phyloP scores from a whole-genome alignment of 2,797 vertebrate genomes.

The Semaprochilodus insignis region DNA sequence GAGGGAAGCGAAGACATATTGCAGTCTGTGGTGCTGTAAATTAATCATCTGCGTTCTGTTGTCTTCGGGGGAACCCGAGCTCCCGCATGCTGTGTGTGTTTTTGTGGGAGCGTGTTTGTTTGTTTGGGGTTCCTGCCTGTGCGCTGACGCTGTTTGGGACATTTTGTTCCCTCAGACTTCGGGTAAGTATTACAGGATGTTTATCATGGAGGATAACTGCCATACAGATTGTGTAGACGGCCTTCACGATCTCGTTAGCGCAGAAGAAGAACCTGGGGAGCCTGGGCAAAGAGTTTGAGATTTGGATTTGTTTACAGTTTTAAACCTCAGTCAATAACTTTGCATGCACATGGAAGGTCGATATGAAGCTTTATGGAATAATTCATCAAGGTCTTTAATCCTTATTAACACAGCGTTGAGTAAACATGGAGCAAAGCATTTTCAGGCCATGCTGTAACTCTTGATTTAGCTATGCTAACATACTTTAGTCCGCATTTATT shows the following conservation, averaged over 20 bases:
- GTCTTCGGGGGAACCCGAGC: not conserved
- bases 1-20: not conserved
- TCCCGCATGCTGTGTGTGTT: not conserved
- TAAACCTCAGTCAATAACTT: too few relatives aligned
- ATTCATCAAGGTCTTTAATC: too few relatives aligned
- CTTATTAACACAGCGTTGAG: too few relatives aligned
- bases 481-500: too few relatives aligned
- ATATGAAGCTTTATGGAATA: too few relatives aligned
- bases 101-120: not conserved
- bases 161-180: not conserved
- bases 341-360: too few relatives aligned
- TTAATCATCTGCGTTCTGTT: not conserved
- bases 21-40: not conserved
- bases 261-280: not conserved
- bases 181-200: not conserved
- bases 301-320: too few relatives aligned
- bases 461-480: too few relatives aligned
- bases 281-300: too few relatives aligned
- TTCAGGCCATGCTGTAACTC: too few relatives aligned
- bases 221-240: not conserved
- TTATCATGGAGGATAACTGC: not conserved
- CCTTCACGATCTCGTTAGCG: not conserved
- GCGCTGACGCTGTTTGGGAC: not conserved
- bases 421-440: too few relatives aligned
- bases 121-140: not conserved